These are phyloP conservation scores for Simalia tracyae DNA, from an alignment of 2,797 vertebrate species.

Conservation along the genomic window DNA sequence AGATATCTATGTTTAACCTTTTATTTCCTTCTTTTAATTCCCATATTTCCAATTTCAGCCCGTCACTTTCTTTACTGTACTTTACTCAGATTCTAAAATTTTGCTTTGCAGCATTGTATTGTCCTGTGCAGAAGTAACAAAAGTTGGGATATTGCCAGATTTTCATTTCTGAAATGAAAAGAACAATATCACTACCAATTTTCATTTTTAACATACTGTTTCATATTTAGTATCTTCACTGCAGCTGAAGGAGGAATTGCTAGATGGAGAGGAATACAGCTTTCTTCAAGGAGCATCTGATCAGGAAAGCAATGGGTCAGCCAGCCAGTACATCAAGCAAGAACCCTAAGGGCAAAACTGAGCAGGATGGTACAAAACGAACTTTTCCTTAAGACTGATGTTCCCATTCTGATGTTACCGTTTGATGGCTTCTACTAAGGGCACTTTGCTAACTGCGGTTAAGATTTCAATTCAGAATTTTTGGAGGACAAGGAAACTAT, in stretches of 20 bases:
- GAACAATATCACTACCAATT: background rate
- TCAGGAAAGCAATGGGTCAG: conserved; percentile 96
- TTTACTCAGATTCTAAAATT: background rate
- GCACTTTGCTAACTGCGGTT: conserved; percentile 87
- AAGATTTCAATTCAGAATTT: conserved; percentile 84
- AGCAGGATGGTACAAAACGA: conserved; percentile 53
- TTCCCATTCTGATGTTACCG: conserved; percentile 67
- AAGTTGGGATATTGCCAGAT: background rate
- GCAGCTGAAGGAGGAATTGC: conserved; percentile 90
- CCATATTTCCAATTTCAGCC: conserved; percentile 10
- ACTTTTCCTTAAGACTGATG: conserved; percentile 71
- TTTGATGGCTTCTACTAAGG: conserved; percentile 74
- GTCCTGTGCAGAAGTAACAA: background rate
- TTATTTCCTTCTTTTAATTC: background rate
- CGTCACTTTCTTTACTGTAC: background rate
- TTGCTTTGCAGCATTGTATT: background rate
- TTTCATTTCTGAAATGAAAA: background rate
- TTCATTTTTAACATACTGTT: conserved; percentile 23
- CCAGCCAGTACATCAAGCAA: conserved; percentile 97
- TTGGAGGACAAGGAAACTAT: conserved; percentile 72
- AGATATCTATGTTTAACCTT: background rate
- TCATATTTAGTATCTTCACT: conserved; percentile 82
- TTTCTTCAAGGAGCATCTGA: conserved; percentile 94
- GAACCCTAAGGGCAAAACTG: conserved; percentile 82
- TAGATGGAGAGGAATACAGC: conserved; percentile 90